Evolutionary conservation across 2,888 invertebrate species (phyloP), one percentile per base, ranked within the genome.

Genomic region (Tachina grossa): DNA sequence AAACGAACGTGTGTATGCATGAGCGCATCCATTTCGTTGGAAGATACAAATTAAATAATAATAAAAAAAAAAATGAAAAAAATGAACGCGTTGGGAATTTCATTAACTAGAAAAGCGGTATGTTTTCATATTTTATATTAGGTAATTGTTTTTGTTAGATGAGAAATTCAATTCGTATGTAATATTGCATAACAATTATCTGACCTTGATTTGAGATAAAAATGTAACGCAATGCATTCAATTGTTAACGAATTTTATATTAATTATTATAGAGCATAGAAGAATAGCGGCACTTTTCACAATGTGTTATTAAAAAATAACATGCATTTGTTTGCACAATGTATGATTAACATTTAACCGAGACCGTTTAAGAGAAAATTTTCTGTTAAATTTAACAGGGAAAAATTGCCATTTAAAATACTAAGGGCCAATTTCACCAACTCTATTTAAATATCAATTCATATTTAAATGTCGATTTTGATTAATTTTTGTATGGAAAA

Each of bases 81-180:
- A 22, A 45, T 53, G 41, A 77, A 77, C 77, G 66, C 53, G 61
- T 49, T 41, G 9, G 16, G 78, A 69, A 78, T 78, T 69, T 59
- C 45, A 61, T 61, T 78, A 61, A 78, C 41, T 41, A 57, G 66
- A 57, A 31, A 31, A 6, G 39, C 41, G 16, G 68, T 9, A 68
- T 57, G 6, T 31, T 31, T 31, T 31, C 31, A 31, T 31, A 31
- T 39, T 45, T 10, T 63, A 63, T 43, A 8, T 61, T 16, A 47
- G 43, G 2, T 5, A 16, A 45, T 5, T 45, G 9, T 11, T 57
- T 57, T n/a, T 45, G 39, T n/a, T n/a, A 31, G 10, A 47, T 59
- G 41, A 51, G 39, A 51, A 16, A 68, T 55, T 55, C 22, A 31
- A 31, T 6, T 31, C 31, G 31, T 41, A 53, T 19, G 55, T 2